These are phyloP conservation scores for Urocolius indicus DNA, from an alignment of 2,113 vertebrate genomes.

Conservation along the genomic window DNA sequence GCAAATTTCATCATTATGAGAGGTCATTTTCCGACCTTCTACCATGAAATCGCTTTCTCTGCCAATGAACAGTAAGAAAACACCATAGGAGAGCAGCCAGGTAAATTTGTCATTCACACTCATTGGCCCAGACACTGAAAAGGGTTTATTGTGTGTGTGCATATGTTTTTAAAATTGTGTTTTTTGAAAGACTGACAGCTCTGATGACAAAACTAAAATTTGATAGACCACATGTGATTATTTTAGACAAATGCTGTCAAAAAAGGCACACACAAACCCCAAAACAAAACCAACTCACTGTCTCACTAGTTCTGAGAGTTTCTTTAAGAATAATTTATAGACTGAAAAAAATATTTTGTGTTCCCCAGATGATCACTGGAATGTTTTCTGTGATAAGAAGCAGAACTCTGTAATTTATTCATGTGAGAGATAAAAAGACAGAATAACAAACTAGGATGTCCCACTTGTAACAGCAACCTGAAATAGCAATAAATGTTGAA, in stretches of 20 bases:
- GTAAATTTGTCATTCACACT: conserved; percentile 71
- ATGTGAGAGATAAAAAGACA: conserved; percentile 70
- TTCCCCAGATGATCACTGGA: conserved; percentile 66
- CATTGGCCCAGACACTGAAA: conserved; percentile 60
- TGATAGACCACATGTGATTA: conserved; percentile 49
- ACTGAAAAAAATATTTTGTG: conserved; percentile 71
- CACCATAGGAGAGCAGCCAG: conserved; percentile 60
- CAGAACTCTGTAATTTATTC: conserved; percentile 74
- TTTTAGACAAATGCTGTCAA: conserved; percentile 70
- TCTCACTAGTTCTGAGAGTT: conserved; percentile 54
- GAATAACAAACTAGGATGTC: conserved; percentile 64
- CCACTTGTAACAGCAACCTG: conserved; percentile 55
- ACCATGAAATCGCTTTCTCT: conserved; percentile 91
- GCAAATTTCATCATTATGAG: conserved; percentile 94
- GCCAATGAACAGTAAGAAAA: conserved; percentile 78
- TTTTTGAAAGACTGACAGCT: conserved; percentile 70
- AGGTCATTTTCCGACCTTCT: conserved; percentile 94
- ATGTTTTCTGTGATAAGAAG: conserved; percentile 77
- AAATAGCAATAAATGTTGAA: conserved; percentile 60
- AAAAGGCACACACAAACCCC: conserved; percentile 19
- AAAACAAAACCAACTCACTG: conserved; percentile 31
- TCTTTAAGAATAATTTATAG: conserved; percentile 76
- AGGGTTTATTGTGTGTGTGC: conserved; percentile 25
- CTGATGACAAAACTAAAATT: conserved; percentile 70
- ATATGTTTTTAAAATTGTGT: conserved; percentile 51